A percentile compares a stretch with the other conserved stretches of the same genome.
These are phyloP conservation scores for Meriones psammophilus DNA, from an alignment of 2,797 vertebrate species.

Conservation along the genomic window DNA sequence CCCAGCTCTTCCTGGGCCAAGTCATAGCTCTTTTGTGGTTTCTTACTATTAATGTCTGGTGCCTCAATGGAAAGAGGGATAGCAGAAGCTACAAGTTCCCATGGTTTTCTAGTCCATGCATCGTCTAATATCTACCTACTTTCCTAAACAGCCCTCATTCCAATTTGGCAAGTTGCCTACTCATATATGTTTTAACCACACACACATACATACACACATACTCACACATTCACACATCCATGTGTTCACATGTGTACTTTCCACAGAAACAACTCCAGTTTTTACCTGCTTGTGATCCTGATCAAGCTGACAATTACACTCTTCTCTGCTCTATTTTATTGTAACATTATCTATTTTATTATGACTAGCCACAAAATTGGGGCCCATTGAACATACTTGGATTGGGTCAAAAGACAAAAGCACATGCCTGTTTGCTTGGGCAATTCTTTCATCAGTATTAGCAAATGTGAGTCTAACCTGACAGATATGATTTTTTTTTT, in stretches of 20 bases:
- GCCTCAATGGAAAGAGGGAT: neutral
- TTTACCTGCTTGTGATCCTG: neutral
- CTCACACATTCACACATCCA: too few species aligned
- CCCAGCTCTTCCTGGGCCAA: too few species aligned
- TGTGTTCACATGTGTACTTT: neutral
- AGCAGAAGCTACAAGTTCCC: neutral
- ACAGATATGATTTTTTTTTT: neutral
- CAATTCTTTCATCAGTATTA: neutral
- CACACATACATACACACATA: neutral
- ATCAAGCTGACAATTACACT: neutral
- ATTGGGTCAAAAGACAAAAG: conserved; percentile 43
- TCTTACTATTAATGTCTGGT: neutral
- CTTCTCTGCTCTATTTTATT: neutral
- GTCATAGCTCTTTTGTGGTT: neutral
- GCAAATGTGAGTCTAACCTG: fast-evolving
- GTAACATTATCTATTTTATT: neutral
- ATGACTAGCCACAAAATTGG: neutral
- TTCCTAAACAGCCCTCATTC: neutral
- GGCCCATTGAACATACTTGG: neutral
- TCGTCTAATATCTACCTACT: neutral
- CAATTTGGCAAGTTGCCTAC: neutral
- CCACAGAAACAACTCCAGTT: neutral
- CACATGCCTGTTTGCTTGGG: neutral
- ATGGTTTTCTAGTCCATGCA: neutral
- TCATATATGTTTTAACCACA: neutral